Base-by-base conservation (phyloP, 2,888 invertebrate genomes). In the Oscheius sp. region DNA sequence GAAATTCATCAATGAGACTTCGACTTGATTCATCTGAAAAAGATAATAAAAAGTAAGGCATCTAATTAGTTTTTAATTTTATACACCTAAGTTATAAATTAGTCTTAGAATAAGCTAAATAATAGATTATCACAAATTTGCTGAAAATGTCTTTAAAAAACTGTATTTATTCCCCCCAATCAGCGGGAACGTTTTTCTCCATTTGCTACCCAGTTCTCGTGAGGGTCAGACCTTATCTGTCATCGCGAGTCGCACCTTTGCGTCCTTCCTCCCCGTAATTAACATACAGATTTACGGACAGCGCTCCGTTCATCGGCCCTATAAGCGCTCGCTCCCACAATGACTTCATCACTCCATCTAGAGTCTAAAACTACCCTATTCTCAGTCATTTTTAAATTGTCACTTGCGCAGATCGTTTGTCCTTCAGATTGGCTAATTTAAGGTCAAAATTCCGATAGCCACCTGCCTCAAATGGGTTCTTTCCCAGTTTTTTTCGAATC, bases 231-330 rank as follows among this genome's bases (percentile, higher is more conserved):
- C 61, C 61, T 61, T 61, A 61, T 61, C 61, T 61, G 61, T 29
- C 61, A 61, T 61, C 61, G 42, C 27, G 23, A 17, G 45, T 61
- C 42, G 61, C 61, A 61, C 61, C 61, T 61, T 61, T 42, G 61
- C 61, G 61, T 61, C 61, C 61, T 61, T 61, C 61, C 61, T 61
- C 61, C 61, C 61, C 61, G 61, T 61, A 61, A 61, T 61, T 61
- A 61, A 61, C 61, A 61, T 61, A 61, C 61, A 61, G 61, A 61
- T 61, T 61, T 61, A 61, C 61, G 61, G 55, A 31, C 61, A 39
- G 27, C 42, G 25, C 53, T 39, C 61, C 61, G 57, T 39, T 57
- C 34, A 37, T n/a, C 25, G 57, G 29, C 42, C 25, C 61, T 45
- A 61, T 61, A 61, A 58, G 42, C 58, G 39, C n/a, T n/a, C n/a